A percentile compares a stretch with the other conserved stretches of the same genome.
Evolutionary conservation across 2,888 invertebrate genomes (phyloP).

Genomic region (Marasmarcha lunaedactyla): DNA sequence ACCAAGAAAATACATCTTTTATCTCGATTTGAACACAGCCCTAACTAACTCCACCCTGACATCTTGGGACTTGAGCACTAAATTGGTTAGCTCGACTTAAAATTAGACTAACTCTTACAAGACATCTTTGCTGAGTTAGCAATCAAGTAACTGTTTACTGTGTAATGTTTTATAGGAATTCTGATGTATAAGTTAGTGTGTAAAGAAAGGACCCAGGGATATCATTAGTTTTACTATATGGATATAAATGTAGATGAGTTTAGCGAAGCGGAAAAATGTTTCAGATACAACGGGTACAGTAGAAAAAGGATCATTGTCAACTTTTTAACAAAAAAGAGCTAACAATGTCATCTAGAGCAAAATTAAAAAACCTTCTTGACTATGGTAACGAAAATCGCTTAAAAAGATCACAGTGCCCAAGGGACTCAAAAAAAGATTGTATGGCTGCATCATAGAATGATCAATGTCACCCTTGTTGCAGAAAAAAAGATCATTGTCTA

Average conservation of each 20-base stretch:
- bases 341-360: slow-evolving; percentile 1
- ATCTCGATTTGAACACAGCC: background rate
- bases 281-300: background rate
- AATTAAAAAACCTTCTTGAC: background rate
- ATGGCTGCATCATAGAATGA: too few relatives aligned
- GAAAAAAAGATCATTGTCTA: too few relatives aligned
- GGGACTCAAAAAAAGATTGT: background rate
- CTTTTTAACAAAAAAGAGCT: background rate
- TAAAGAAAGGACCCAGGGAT: too few relatives aligned
- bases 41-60: slow-evolving; percentile 2
- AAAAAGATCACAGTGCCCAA: background rate
- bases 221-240: too few relatives aligned
- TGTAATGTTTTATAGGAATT: too few relatives aligned
- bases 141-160: slow-evolving; percentile 16
- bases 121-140: slow-evolving; percentile 5
- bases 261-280: too few relatives aligned
- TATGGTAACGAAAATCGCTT: background rate
- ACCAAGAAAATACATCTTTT: too few relatives aligned
- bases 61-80: slow-evolving; percentile 14
- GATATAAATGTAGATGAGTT: too few relatives aligned
- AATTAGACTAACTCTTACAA: slow-evolving; percentile 20
- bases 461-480: too few relatives aligned
- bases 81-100: slow-evolving; percentile 25
- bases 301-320: slow-evolving; percentile 1
- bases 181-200: too few relatives aligned